Base-by-base conservation (phyloP, 2,888 invertebrate species). In the Cantharis lateralis region DNA sequence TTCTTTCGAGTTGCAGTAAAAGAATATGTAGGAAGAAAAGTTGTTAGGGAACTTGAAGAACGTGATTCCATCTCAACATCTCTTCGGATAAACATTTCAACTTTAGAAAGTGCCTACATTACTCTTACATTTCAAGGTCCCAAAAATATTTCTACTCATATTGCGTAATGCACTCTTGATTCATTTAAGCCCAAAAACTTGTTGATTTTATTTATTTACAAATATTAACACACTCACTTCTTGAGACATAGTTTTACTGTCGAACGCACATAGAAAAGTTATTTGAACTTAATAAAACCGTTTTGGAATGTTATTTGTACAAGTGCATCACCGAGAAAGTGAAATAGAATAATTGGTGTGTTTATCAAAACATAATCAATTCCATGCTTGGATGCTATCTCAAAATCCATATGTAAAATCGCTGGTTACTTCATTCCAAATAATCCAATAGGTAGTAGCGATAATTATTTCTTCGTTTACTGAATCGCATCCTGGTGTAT, bases 1-100 rank as follows among this genome's bases (percentile, higher is more conserved):
- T 80, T 80, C 79, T 77, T 77, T 72, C 72, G 76, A 78, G 69
- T 74, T 69, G 70, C 70, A 71, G 70, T 62, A 68, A 62, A 75
- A 68, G 71, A 68, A 15, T 24, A 72, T 48, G 69, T 73, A 75
- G 71, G 74, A 75, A 75, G 70, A 71, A 62, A 70, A 66, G 64
- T 66, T 66, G 64, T 66, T 66, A 20, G 16, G n/a, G 24, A 20
- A 66, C 64, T 66, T 24, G 24, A 20, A 66, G n/a, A 20, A 18
- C 64, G 24, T 20, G 18, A 18, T n/a, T 16, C 20, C 13, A 66
- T 18, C 18, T 16, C 20, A 24, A 10, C 20, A 24, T 66, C 64
- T 18, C n/a, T 66, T 66, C 64, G 13, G 24, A 66, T 20, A 66
- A 66, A 16, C 13, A 20, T 20, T 18, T 66, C 13, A 20, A 66